These are phyloP conservation scores for Ylistrum balloti DNA, from an alignment of 1,140 invertebrate species.

Conservation along the genomic window DNA sequence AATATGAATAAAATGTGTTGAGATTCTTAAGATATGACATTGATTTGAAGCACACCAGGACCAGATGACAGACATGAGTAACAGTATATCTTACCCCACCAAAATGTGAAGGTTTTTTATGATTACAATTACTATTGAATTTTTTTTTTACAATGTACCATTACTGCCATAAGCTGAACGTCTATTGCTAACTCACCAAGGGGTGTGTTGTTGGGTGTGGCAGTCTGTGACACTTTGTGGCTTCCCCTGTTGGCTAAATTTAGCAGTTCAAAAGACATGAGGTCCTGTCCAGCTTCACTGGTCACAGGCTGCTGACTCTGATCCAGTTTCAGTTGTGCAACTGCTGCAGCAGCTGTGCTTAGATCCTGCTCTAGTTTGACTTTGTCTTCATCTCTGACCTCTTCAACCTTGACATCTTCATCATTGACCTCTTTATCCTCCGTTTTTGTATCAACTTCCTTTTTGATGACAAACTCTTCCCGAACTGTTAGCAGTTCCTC, in stretches of 20 bases:
- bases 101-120: too few species aligned
- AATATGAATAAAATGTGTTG: too few species aligned
- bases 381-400: neutral
- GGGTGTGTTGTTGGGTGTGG: slow-evolving; percentile 69
- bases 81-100: too few species aligned
- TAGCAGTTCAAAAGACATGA: slow-evolving; percentile 70
- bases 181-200: slow-evolving; percentile 55
- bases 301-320: neutral
- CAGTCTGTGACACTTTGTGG: slow-evolving; percentile 62
- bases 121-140: too few species aligned
- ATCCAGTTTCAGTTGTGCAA: slow-evolving; percentile 54
- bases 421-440: slow-evolving; percentile 42
- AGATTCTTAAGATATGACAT: too few species aligned
- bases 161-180: too few species aligned
- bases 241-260: slow-evolving; percentile 52
- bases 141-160: too few species aligned
- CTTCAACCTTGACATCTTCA: neutral
- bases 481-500: neutral
- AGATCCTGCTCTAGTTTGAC: slow-evolving; percentile 46
- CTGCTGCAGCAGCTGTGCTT: slow-evolving; percentile 51
- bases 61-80: too few species aligned
- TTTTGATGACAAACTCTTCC: slow-evolving; percentile 4
- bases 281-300: slow-evolving; percentile 54
- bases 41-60: too few species aligned
- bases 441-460: neutral